These are phyloP conservation scores for Drosophila parvula DNA, from an alignment of 1,140 invertebrate species.

Conservation along the genomic window DNA sequence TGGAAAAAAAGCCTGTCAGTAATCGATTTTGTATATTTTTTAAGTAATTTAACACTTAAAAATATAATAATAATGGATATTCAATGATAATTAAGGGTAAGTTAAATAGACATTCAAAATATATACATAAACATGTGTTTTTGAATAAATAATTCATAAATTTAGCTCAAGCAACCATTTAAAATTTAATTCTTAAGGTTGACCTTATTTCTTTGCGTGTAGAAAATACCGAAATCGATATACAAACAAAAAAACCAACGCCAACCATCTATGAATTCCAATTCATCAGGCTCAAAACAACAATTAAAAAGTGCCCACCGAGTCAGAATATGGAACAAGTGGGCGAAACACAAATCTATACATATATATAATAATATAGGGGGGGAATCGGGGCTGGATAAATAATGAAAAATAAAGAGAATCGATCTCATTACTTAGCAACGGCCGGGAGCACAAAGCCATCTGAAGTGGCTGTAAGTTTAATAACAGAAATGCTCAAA, in stretches of 20 bases:
- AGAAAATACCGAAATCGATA: conserved; percentile 31
- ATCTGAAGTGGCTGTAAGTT: conserved; percentile 49
- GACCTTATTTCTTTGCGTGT: neutral
- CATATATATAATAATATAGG: no score
- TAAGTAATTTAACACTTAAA: no score
- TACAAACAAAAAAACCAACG: conserved; percentile 7
- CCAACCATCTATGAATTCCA: conserved; percentile 54
- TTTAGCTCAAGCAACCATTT: neutral
- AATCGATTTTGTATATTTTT: no score
- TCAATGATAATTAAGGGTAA: no score
- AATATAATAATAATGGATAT: no score
- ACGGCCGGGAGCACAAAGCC: conserved; percentile 62
- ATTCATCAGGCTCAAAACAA: conserved; percentile 43
- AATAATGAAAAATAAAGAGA: conserved; percentile 35
- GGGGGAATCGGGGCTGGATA: conserved; percentile 13
- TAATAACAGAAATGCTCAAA: conserved; percentile 75
- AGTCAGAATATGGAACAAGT: conserved; percentile 56
- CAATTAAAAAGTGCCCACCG: conserved; percentile 39
- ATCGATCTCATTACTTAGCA: conserved; percentile 80
- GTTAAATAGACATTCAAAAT: no score
- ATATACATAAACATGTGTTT: no score
- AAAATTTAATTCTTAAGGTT: neutral
- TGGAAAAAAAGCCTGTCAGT: neutral
- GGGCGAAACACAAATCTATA: conserved; percentile 16
- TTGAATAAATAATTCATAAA: neutral